phyloP scores from a whole-genome alignment of 2,888 invertebrate genomes.

The Junonia oenone region DNA sequence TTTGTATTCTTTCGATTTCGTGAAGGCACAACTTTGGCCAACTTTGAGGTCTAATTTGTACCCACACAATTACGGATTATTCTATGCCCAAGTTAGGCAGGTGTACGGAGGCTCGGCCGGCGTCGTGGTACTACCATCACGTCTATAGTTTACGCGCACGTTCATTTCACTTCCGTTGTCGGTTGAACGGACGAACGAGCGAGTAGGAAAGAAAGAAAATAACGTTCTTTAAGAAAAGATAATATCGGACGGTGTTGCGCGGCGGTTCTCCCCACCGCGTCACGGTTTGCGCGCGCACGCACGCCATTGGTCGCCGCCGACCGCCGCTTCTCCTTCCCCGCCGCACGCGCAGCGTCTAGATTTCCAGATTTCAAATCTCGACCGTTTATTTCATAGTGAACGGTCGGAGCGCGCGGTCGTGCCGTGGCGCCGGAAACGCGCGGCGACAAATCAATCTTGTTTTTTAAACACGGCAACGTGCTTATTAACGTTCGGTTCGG shows the following conservation, averaged over 20 bases:
- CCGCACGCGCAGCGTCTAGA: conserved; percentile 73
- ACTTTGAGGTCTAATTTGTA: background rate
- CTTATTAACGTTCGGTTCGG: conserved; percentile 61
- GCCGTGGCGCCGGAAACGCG: conserved; percentile 41
- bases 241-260: conserved; percentile 51
- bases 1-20: conserved; percentile 2
- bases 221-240: conserved; percentile 73
- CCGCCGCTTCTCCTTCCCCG: conserved; percentile 42
- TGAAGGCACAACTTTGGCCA: background rate
- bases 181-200: conserved; percentile 64
- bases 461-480: conserved; percentile 67
- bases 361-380: conserved; percentile 78
- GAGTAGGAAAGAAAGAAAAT: conserved; percentile 74
- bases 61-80: background rate
- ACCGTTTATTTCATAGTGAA: conserved; percentile 77
- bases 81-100: conserved; percentile 17
- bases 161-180: conserved; percentile 74
- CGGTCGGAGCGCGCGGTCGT: conserved; percentile 57
- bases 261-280: conserved; percentile 54
- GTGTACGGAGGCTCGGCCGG: conserved; percentile 27
- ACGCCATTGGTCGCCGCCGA: conserved; percentile 49
- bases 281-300: conserved; percentile 59
- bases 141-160: conserved; percentile 69
- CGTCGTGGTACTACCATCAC: conserved; percentile 32
- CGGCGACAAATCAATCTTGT: conserved; percentile 41